These are phyloP conservation scores for Phlogophora meticulosa DNA, from an alignment of 2,888 invertebrate species.

Conservation along the genomic window DNA sequence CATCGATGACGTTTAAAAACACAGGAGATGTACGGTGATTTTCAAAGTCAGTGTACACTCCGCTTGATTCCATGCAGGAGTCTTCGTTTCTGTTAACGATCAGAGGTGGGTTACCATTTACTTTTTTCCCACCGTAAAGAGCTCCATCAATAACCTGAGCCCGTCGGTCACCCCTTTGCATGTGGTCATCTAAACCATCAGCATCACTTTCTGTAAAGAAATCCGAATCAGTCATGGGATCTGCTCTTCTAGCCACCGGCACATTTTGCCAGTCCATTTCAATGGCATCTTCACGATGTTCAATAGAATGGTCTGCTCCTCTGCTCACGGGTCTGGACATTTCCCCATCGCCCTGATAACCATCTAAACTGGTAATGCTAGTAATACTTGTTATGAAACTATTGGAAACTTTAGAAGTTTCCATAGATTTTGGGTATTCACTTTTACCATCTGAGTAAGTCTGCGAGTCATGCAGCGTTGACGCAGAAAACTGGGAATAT, in stretches of 20 bases:
- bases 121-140: slow-evolving; percentile 94
- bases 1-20: slow-evolving; percentile 92
- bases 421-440: slow-evolving; percentile 92
- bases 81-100: slow-evolving; percentile 93
- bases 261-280: slow-evolving; percentile 92
- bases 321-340: slow-evolving; percentile 97
- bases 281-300: slow-evolving; percentile 88
- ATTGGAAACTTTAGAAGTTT: slow-evolving; percentile 92
- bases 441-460: slow-evolving; percentile 91
- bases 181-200: slow-evolving; percentile 95
- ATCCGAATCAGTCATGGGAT: slow-evolving; percentile 97
- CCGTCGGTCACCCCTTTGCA: slow-evolving; percentile 93
- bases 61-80: slow-evolving; percentile 96
- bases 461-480: slow-evolving; percentile 90
- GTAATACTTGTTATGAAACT: slow-evolving; percentile 97
- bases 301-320: slow-evolving; percentile 94
- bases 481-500: slow-evolving; percentile 88
- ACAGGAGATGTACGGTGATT: slow-evolving; percentile 91
- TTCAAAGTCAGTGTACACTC: slow-evolving; percentile 96
- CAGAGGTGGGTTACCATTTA: slow-evolving; percentile 89
- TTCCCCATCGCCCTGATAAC: slow-evolving; percentile 98
- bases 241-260: slow-evolving; percentile 93
- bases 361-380: slow-evolving; percentile 97
- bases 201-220: slow-evolving; percentile 98
- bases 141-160: slow-evolving; percentile 97